Conservation (phyloP, 2,888 invertebrate genomes). For the Pasiphila rectangulata region DNA sequence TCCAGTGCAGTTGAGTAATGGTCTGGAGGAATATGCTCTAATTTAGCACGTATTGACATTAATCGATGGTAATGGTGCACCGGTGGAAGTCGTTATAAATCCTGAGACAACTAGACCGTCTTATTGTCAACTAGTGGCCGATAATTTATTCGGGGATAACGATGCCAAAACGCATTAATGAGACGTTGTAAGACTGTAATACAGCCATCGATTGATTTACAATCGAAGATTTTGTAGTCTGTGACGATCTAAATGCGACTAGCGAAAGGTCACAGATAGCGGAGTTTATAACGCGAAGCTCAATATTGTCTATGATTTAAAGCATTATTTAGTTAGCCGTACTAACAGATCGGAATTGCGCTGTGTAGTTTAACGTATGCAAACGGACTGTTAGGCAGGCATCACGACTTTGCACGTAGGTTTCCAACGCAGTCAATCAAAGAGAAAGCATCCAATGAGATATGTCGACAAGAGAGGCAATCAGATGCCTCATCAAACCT, state of each 20-base stretch:
- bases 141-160: slow-evolving; percentile 40
- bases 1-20: slow-evolving; percentile 64
- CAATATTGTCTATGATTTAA: slow-evolving; percentile 10
- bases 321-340: slow-evolving; percentile 6
- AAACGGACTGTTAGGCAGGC: slow-evolving; percentile 38
- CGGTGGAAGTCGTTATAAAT: slow-evolving; percentile 39
- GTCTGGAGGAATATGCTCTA: slow-evolving; percentile 45
- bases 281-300: slow-evolving; percentile 19
- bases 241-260: slow-evolving; percentile 31
- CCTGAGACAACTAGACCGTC: slow-evolving; percentile 39
- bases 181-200: slow-evolving; percentile 36
- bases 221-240: slow-evolving; percentile 33
- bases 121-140: slow-evolving; percentile 38
- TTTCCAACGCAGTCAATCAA: slow-evolving; percentile 74
- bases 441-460: slow-evolving; percentile 71
- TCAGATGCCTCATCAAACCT: slow-evolving; percentile 75
- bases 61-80: slow-evolving; percentile 52
- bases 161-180: slow-evolving; percentile 44
- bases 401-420: slow-evolving; percentile 52
- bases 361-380: slow-evolving; percentile 18
- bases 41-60: slow-evolving; percentile 58
- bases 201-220: slow-evolving; percentile 43
- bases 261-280: slow-evolving; percentile 31
- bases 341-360: slow-evolving; percentile 20
- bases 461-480: slow-evolving; percentile 79